Evolutionary conservation across 1,140 invertebrate genomes (phyloP).

Genomic region (Drosophila melanica): DNA sequence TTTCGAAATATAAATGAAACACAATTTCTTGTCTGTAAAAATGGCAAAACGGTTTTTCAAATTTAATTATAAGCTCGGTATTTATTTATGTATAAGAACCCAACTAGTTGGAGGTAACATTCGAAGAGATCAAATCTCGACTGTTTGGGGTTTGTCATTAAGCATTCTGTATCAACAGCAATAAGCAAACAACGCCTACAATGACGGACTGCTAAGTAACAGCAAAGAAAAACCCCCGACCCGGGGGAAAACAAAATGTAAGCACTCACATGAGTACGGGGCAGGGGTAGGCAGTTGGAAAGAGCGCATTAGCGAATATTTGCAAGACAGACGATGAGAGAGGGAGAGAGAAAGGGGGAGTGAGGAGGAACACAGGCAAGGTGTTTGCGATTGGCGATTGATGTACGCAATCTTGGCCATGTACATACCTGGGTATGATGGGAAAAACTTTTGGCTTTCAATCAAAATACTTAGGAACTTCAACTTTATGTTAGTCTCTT

Average conservation of each 20-base stretch:
- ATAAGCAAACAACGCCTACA: conserved; percentile 70
- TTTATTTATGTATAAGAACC: no score
- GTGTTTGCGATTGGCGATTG: conserved; percentile 58
- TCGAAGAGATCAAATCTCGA: conserved; percentile 4
- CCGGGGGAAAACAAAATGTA: conserved; percentile 18
- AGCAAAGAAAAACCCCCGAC: conserved; percentile 38
- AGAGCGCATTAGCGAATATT: conserved; percentile 40
- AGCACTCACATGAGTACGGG: neutral
- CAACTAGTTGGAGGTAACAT: no score
- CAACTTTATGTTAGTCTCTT: no score
- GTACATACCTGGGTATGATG: neutral
- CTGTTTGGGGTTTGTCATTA: conserved; percentile 13
- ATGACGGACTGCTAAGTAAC: conserved; percentile 69
- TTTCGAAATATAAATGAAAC: no score
- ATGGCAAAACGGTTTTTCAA: no score
- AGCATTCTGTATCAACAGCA: conserved; percentile 62
- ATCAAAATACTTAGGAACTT: no score
- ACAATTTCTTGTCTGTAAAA: no score
- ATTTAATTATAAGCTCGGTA: no score
- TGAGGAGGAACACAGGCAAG: neutral
- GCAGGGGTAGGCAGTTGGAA: neutral
- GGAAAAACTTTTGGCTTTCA: conserved; percentile 2
- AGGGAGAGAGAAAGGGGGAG: conserved; percentile 1
- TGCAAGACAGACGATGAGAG: no score
- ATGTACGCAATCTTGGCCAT: conserved; percentile 47